Evolutionary conservation across 2,888 invertebrate genomes (phyloP).

Genomic region (Cheilosia scutellata): DNA sequence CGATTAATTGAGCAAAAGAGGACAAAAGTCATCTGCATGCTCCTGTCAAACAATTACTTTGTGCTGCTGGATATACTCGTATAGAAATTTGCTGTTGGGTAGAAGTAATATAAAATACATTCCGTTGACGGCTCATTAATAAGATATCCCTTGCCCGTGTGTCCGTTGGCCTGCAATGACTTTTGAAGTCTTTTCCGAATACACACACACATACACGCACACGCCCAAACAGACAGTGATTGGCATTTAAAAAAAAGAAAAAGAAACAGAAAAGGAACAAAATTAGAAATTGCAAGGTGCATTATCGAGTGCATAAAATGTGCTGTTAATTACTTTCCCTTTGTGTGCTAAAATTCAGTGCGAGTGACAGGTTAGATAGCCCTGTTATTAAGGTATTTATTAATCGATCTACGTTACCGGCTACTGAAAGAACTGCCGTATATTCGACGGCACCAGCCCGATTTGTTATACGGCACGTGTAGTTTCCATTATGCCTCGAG

Average conservation of each 20-base stretch:
- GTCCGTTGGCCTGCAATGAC: too few species aligned
- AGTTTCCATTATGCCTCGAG: conserved; percentile 84
- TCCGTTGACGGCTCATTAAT: too few species aligned
- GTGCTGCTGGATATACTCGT: too few species aligned
- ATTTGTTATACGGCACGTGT: conserved; percentile 83
- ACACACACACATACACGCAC: not conserved
- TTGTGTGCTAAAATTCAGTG: conserved; percentile 40
- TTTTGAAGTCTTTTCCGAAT: too few species aligned
- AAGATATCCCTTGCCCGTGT: too few species aligned
- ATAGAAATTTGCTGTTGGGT: too few species aligned
- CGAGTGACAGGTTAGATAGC: not conserved
- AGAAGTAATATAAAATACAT: too few species aligned
- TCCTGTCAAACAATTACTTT: too few species aligned
- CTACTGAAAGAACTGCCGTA: conserved; percentile 85
- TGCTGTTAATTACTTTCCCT: conserved; percentile 28
- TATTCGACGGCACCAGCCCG: conserved; percentile 85
- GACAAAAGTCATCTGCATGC: too few species aligned
- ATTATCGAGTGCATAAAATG: conserved; percentile 23
- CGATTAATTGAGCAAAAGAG: too few species aligned
- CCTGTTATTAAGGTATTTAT: conserved; percentile 12
- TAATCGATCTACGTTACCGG: conserved; percentile 83
- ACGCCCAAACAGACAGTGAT: not conserved
- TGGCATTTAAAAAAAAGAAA: not conserved
- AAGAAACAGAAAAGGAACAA: not conserved
- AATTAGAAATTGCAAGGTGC: conserved; percentile 9